Evolutionary conservation across 2,888 invertebrate genomes (phyloP).

Genomic region (Bugulina stolonifera): DNA sequence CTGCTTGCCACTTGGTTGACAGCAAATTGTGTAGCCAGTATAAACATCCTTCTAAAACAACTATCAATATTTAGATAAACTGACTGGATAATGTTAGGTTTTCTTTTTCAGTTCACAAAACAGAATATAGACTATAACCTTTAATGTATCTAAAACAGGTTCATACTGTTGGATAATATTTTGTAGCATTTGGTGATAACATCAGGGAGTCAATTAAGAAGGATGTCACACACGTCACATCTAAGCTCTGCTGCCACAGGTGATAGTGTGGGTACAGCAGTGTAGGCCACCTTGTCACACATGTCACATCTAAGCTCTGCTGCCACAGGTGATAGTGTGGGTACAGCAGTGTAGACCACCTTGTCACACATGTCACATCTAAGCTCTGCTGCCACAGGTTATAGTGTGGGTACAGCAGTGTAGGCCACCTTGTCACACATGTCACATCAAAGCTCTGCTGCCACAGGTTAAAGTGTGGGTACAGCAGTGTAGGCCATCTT

Average conservation of each 20-base stretch:
- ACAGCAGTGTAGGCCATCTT: background rate
- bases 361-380: constrained; percentile 4
- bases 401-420: background rate
- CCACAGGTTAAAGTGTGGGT: background rate
- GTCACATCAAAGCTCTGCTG: background rate
- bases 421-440: background rate
- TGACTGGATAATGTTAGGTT: no score
- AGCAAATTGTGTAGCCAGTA: no score
- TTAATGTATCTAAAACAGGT: no score
- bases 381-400: background rate
- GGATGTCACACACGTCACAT: constrained; percentile 1
- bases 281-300: background rate
- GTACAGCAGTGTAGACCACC: background rate
- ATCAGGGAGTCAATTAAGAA: background rate
- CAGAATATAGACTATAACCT: no score
- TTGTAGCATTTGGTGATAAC: background rate
- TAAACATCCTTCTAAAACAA: no score
- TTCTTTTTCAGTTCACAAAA: no score
- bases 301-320: background rate
- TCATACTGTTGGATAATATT: no score
- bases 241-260: background rate
- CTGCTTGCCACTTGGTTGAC: no score
- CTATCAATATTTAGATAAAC: no score
- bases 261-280: background rate
- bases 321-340: background rate